Conservation (phyloP, 2,113 vertebrate species). For the Mellivora capensis region DNA sequence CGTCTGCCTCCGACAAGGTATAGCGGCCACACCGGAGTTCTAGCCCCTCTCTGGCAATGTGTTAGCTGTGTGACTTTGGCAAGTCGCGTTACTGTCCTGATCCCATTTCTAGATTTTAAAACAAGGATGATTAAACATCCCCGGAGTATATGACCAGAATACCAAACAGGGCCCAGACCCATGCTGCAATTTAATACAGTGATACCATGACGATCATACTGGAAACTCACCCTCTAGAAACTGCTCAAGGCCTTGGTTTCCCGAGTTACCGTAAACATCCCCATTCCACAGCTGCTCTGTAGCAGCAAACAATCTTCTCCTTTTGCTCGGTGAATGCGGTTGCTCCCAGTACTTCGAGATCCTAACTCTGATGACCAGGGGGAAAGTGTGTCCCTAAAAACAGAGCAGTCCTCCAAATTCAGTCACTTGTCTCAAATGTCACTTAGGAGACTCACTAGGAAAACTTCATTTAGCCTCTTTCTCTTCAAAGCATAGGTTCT, state of each 20-base stretch:
- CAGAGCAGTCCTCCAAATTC: background rate
- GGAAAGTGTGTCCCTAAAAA: background rate
- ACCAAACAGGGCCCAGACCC: background rate
- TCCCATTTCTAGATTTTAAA: background rate
- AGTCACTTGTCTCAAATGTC: background rate
- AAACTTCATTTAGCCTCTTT: background rate
- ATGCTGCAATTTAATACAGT: background rate
- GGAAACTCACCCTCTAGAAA: background rate
- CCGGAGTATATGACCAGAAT: background rate
- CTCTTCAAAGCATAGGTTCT: background rate
- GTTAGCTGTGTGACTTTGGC: background rate
- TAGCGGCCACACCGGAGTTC: background rate
- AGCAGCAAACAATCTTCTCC: background rate
- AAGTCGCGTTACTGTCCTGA: background rate
- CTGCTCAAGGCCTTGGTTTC: background rate
- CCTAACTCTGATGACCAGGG: background rate
- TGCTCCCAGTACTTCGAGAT: background rate
- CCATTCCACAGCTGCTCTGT: background rate
- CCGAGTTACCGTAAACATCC: background rate
- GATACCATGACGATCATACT: background rate
- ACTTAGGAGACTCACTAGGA: background rate
- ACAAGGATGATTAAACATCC: background rate
- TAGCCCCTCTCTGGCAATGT: background rate
- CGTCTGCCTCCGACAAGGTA: rapidly evolving
- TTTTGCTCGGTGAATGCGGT: background rate